phyloP scores from a whole-genome alignment of 1,140 invertebrate genomes.

The Drosophila nebulosa region DNA sequence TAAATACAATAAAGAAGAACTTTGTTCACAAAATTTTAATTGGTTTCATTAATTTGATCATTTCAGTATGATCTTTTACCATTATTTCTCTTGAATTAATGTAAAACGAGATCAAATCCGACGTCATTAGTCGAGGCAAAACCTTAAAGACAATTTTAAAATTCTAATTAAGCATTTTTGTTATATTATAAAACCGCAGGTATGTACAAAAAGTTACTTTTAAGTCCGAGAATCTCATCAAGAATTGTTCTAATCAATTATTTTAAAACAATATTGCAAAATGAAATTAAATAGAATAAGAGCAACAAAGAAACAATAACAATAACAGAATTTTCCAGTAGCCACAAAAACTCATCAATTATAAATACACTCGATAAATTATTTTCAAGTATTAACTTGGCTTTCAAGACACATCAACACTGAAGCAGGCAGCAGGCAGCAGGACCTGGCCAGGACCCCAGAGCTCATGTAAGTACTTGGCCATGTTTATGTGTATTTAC shows the following conservation, averaged over 20 bases:
- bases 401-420: slow-evolving; percentile 9
- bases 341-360: background rate
- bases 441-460: background rate
- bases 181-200: too few relatives aligned
- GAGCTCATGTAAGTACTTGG: background rate
- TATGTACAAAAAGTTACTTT: too few relatives aligned
- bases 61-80: too few relatives aligned
- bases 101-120: too few relatives aligned
- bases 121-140: too few relatives aligned
- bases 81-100: too few relatives aligned
- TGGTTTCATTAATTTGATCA: background rate
- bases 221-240: too few relatives aligned
- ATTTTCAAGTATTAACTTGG: slow-evolving; percentile 14
- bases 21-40: background rate
- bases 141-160: too few relatives aligned
- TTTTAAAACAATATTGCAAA: background rate
- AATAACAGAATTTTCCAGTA: background rate
- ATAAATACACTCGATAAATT: slow-evolving; percentile 9
- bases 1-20: background rate
- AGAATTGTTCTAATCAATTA: too few relatives aligned
- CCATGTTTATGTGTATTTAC: slow-evolving; percentile 6
- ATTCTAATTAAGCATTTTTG: too few relatives aligned
- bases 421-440: background rate
- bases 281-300: background rate
- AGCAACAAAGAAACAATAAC: background rate